phyloP scores from a whole-genome alignment of 2,113 vertebrate genomes.

The Okapia johnstoni region DNA sequence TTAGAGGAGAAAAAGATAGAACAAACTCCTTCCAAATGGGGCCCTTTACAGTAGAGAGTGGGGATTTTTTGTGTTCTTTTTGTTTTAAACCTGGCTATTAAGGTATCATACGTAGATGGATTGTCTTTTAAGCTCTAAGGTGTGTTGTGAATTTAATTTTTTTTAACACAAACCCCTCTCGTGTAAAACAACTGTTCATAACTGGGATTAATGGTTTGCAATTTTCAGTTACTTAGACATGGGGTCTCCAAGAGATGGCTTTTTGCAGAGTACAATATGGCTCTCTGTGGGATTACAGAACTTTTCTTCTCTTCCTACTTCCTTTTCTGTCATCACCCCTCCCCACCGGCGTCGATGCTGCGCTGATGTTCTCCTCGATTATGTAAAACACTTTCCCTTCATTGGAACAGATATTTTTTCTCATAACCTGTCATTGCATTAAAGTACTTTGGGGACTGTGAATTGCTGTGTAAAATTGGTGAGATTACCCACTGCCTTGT shows the following conservation, averaged over 20 bases:
- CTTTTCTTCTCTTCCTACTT: slow-evolving; percentile 78
- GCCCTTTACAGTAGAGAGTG: slow-evolving; percentile 8
- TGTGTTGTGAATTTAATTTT: slow-evolving; percentile 54
- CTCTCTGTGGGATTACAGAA: slow-evolving; percentile 81
- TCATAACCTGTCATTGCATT: slow-evolving; percentile 71
- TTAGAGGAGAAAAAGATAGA: neutral
- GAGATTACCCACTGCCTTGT: slow-evolving; percentile 65
- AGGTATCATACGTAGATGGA: slow-evolving; percentile 39
- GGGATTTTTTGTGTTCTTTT: neutral
- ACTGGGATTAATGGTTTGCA: slow-evolving; percentile 86
- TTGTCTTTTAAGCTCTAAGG: slow-evolving; percentile 62
- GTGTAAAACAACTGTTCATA: slow-evolving; percentile 82
- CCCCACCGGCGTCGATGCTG: slow-evolving; percentile 67
- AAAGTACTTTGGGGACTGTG: slow-evolving; percentile 67
- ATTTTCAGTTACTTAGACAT: slow-evolving; percentile 85
- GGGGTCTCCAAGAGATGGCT: slow-evolving; percentile 82
- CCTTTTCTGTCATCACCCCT: slow-evolving; percentile 63
- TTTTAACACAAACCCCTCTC: slow-evolving; percentile 78
- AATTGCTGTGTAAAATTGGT: slow-evolving; percentile 73
- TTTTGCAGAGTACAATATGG: slow-evolving; percentile 77
- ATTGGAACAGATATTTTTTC: slow-evolving; percentile 73
- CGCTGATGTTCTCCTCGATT: slow-evolving; percentile 59
- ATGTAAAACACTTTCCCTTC: slow-evolving; percentile 74
- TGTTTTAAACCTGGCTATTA: slow-evolving; percentile 59
- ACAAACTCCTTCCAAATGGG: slow-evolving; percentile 31